Evolutionary conservation across 2,888 invertebrate species (phyloP), one percentile per base, ranked within the genome.

Genomic region (Isotomurus palustris): DNA sequence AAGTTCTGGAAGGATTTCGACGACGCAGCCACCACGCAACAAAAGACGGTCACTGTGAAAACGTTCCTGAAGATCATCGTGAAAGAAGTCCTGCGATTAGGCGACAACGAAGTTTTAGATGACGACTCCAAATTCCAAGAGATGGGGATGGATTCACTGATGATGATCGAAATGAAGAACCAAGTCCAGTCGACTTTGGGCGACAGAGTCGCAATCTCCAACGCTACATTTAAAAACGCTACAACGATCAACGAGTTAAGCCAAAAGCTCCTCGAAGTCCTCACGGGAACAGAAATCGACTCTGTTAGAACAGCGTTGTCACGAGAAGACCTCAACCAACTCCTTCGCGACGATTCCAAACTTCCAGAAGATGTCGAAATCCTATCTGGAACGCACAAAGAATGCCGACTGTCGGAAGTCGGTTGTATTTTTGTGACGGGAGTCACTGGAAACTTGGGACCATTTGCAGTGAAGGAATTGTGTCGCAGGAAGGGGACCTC

Each of bases 141-240:
- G 2, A 28, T 64, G 29, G 63, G 63, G 0, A 52, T 60, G 29
- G 63, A 64, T 29, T 55, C 55, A 1, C 28, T 64, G 10, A 64
- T 64, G 63, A 48, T 55, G 36, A 50, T 64, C n/a, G 63, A 64
- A 36, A 54, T 63, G 19, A 59, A 56, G 25, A 63, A 63, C 27
- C 56, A 38, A 1, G 32, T 63, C 2, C 63, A 63, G 22, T 24
- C 47, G 1, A 28, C 56, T 6, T 12, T 60, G 1, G 63, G 59
- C 2, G 45, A 55, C 1, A 17, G 55, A 4, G 49, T 50, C 6
- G 48, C 53, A 1, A 32, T 63, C 14, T 57, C 28, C 17, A 50
- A 52, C 1, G 55, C 28, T 29, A 44, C 60, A 14, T 25, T 63
- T 1, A 35, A 55, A 22, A 40, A 50, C 19, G 25, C 27, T 45